Conservation (phyloP, 1,140 invertebrate genomes). For the Saccostrea echinata region DNA sequence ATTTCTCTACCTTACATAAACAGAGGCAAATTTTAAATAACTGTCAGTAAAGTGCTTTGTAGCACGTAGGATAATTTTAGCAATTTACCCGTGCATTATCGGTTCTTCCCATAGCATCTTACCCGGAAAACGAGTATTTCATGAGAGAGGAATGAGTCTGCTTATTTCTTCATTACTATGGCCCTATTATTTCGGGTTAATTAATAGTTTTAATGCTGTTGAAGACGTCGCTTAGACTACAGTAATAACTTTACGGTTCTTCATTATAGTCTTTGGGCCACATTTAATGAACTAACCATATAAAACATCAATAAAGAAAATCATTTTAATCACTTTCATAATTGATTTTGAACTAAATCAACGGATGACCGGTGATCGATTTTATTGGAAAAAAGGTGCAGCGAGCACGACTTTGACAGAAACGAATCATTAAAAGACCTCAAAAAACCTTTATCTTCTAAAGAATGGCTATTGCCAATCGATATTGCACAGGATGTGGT, state of each 20-base stretch:
- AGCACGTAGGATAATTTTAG: no score
- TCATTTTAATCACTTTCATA: neutral
- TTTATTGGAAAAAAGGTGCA: neutral
- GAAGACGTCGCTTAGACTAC: neutral
- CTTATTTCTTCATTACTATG: neutral
- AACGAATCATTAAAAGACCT: neutral
- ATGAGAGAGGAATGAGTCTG: neutral
- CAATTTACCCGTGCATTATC: no score
- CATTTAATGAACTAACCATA: neutral
- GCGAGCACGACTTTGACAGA: neutral
- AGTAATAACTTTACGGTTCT: neutral
- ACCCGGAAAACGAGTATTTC: neutral
- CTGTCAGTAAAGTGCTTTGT: no score
- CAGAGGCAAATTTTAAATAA: no score
- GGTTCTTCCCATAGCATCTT: no score
- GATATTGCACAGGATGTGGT: neutral
- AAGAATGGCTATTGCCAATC: constrained; percentile 10
- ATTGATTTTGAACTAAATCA: neutral
- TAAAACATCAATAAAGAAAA: neutral
- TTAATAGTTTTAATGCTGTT: neutral
- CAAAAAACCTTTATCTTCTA: constrained; percentile 6
- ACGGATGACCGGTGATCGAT: neutral
- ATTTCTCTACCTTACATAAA: no score
- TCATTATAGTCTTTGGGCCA: neutral
- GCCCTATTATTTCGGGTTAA: no score